These are phyloP conservation scores for Dendrocincla tyrannina DNA, from an alignment of 2,797 vertebrate species.

Conservation along the genomic window DNA sequence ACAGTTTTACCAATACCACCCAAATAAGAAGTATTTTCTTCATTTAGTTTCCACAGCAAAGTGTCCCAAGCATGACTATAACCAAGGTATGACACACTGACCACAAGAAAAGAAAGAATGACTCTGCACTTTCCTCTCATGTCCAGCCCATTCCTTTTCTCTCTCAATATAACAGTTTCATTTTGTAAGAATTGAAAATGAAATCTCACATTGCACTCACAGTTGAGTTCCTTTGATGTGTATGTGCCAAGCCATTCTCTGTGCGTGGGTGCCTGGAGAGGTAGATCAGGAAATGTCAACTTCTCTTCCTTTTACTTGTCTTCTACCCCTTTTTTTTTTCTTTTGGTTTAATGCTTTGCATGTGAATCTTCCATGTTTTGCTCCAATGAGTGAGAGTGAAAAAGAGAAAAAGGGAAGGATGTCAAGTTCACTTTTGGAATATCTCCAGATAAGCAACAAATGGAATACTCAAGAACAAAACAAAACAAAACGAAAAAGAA, in stretches of 20 bases:
- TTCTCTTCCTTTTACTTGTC: neutral
- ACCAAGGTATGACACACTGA: neutral
- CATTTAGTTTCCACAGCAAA: constrained; percentile 24
- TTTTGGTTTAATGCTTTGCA: neutral
- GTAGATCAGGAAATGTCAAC: neutral
- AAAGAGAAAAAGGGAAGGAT: constrained; percentile 38
- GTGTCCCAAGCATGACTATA: neutral
- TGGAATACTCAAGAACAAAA: neutral
- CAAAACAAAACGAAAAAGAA: neutral
- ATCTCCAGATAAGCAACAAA: neutral
- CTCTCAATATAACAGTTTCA: neutral
- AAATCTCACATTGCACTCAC: neutral
- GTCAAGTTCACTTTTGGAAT: neutral
- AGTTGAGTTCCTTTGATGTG: neutral
- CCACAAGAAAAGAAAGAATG: constrained; percentile 37
- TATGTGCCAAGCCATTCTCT: neutral
- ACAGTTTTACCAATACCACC: neutral
- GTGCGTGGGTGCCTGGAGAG: neutral
- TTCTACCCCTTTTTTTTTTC: constrained; percentile 28
- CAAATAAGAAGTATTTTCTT: neutral
- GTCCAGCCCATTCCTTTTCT: neutral
- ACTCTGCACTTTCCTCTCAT: neutral
- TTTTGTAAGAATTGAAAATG: constrained; percentile 14
- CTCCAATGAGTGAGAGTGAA: constrained; percentile 47
- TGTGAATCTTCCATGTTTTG: neutral